phyloP scores from a whole-genome alignment of 2,113 vertebrate species.

The Myotis davidii region DNA sequence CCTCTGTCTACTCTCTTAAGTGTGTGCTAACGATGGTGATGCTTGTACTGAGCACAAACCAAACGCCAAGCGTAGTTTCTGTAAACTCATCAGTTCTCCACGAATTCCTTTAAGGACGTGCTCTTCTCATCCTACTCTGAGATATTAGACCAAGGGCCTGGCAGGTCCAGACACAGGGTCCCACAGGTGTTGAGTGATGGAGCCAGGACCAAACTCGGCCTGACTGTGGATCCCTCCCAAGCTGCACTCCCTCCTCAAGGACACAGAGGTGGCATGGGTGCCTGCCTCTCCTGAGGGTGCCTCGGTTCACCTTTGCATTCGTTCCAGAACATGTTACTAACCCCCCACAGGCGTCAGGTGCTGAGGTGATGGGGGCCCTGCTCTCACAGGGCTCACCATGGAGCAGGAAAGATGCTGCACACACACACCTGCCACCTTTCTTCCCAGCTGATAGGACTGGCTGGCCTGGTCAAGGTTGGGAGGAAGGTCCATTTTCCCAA shows the following conservation, averaged over 20 bases:
- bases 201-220: neutral
- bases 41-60: neutral
- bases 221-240: neutral
- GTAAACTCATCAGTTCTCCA: neutral
- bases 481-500: neutral
- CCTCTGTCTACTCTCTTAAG: neutral
- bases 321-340: neutral
- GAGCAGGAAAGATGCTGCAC: neutral
- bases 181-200: neutral
- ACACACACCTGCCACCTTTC: neutral
- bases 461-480: neutral
- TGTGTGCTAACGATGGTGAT: neutral
- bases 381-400: neutral
- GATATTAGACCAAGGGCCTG: neutral
- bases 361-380: neutral
- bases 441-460: neutral
- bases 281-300: neutral
- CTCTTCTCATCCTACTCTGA: neutral
- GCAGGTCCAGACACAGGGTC: neutral
- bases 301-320: neutral
- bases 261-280: too few species aligned
- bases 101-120: neutral
- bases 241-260: too few species aligned
- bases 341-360: neutral
- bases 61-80: neutral